phyloP scores from a whole-genome alignment of 2,113 vertebrate genomes.

The Vimba vimba region DNA sequence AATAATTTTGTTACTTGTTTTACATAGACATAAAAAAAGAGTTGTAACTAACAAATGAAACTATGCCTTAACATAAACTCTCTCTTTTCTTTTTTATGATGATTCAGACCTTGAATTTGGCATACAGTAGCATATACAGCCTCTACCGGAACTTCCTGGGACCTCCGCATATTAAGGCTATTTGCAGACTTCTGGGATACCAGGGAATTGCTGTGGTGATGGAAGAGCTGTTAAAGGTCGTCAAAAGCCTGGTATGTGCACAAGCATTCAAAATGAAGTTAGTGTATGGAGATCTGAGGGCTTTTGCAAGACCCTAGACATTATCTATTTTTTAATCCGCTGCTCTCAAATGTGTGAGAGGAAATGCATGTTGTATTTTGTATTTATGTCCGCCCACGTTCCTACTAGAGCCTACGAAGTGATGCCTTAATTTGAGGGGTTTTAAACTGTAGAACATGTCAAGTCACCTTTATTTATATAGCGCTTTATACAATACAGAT shows the following conservation, averaged over 20 bases:
- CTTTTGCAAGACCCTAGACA: background rate
- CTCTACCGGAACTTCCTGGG: conserved; percentile 88
- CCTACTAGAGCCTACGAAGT: background rate
- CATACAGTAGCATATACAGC: conserved; percentile 87
- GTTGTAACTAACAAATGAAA: background rate
- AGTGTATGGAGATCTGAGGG: background rate
- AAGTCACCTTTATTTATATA: no score
- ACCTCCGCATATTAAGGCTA: conserved; percentile 85
- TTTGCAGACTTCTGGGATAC: conserved; percentile 87
- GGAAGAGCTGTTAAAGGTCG: conserved; percentile 89
- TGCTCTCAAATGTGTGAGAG: background rate
- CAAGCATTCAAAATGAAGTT: background rate
- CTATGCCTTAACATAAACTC: background rate
- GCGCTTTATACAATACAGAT: no score
- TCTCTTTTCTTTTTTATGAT: background rate
- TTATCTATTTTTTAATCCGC: background rate
- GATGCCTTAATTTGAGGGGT: background rate
- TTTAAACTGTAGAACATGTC: background rate
- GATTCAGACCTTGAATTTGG: conserved; percentile 82
- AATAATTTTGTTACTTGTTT: background rate
- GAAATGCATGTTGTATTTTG: background rate
- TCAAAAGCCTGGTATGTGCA: conserved; percentile 86
- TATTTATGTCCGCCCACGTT: background rate
- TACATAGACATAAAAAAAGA: background rate
- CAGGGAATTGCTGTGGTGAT: conserved; percentile 91